A percentile compares a stretch with the other conserved stretches of the same genome.
Evolutionary conservation across 2,888 invertebrate genomes (phyloP).

Genomic region (Vannuccia rotundouncinata): DNA sequence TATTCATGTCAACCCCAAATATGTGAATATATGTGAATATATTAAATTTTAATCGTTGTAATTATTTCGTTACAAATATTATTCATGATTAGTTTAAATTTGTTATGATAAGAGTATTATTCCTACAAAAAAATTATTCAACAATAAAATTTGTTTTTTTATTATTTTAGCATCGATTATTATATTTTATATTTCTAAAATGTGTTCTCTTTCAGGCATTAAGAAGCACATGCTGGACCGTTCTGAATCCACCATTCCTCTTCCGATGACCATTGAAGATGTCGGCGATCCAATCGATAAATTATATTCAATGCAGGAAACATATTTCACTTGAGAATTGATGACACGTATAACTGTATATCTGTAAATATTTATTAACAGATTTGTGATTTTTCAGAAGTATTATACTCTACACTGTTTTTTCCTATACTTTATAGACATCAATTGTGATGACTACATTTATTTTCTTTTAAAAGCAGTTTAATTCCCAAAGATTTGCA

Average conservation of each 20-base stretch:
- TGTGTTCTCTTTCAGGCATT: background rate
- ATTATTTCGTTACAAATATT: too few relatives aligned
- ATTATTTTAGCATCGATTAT: too few relatives aligned
- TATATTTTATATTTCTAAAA: too few relatives aligned
- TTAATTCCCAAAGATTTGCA: too few relatives aligned
- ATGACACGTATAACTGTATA: background rate
- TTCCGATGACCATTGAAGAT: background rate
- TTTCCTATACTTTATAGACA: too few relatives aligned
- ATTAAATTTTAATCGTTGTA: too few relatives aligned
- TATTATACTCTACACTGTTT: background rate
- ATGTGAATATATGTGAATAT: too few relatives aligned
- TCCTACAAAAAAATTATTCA: too few relatives aligned
- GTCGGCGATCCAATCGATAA: conserved; percentile 4
- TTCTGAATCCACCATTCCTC: background rate
- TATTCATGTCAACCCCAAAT: too few relatives aligned
- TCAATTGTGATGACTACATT: background rate
- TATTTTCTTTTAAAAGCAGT: background rate
- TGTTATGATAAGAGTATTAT: too few relatives aligned
- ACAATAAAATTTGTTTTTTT: too few relatives aligned
- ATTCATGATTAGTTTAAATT: too few relatives aligned
- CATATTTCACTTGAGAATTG: conserved; percentile 11
- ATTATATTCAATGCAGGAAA: conserved; percentile 31
- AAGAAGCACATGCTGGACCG: conserved; percentile 7
- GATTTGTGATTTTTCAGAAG: background rate
- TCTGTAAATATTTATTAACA: background rate